Evolutionary conservation across 2,888 invertebrate species (phyloP).

Genomic region (Brachycybe producta): DNA sequence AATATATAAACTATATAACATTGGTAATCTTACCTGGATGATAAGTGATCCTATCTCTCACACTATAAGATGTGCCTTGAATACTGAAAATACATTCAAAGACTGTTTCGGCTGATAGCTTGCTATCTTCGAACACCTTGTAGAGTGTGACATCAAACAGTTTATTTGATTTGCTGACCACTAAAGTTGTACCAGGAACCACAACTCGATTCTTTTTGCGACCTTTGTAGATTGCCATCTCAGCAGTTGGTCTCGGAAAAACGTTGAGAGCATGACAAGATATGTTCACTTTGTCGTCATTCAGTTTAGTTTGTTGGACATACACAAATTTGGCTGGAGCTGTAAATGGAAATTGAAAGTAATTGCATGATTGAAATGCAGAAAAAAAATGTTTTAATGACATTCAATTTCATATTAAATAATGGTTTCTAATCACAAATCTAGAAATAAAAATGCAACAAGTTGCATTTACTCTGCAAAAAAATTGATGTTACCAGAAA

Average conservation of each 20-base stretch:
- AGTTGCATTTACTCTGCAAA: too few species aligned
- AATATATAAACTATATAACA: too few species aligned
- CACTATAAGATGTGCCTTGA: conserved; percentile 22
- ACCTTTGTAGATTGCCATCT: conserved; percentile 15
- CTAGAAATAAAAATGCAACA: too few species aligned
- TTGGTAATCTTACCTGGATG: conserved; percentile 24
- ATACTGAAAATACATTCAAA: conserved; percentile 24
- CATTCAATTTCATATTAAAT: too few species aligned
- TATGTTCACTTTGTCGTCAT: conserved; percentile 16
- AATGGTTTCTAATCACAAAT: too few species aligned
- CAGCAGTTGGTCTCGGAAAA: conserved; percentile 14
- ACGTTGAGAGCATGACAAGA: conserved; percentile 13
- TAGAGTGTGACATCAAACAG: conserved; percentile 18
- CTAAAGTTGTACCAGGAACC: conserved; percentile 4
- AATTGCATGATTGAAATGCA: too few species aligned
- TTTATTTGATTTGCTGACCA: conserved; percentile 11
- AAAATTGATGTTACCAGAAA: too few species aligned
- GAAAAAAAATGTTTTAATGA: too few species aligned
- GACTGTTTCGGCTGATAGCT: conserved; percentile 21
- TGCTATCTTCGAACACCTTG: conserved; percentile 20
- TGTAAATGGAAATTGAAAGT: conserved; percentile 1
- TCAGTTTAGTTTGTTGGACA: conserved; percentile 1
- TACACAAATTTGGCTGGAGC: conserved; percentile 4
- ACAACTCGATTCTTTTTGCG: conserved; percentile 5
- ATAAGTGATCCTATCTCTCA: conserved; percentile 21